Evolutionary conservation across 2,888 invertebrate species (phyloP).

Genomic region (Nomada fucata): DNA sequence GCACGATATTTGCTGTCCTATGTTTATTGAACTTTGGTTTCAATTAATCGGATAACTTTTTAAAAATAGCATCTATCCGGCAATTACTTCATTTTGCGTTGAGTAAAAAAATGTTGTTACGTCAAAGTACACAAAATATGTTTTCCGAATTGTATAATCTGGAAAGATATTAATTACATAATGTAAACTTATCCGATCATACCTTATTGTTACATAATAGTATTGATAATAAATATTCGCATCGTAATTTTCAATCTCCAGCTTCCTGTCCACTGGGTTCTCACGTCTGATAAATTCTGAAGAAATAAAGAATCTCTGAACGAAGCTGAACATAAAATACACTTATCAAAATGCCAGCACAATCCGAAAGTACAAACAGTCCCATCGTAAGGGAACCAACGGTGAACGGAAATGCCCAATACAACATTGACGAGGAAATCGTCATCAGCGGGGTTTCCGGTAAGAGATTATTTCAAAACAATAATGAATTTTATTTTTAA

Average conservation of each 20-base stretch:
- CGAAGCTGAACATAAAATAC: not conserved
- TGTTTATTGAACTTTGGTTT: not conserved
- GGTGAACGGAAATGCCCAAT: constrained; percentile 75
- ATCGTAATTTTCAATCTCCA: constrained; percentile 66
- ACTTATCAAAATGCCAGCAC: constrained; percentile 87
- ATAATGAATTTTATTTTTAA: not conserved
- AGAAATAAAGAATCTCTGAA: not conserved
- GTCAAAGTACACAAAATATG: too few species aligned
- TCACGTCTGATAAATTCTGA: constrained; percentile 68
- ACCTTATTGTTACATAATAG: not conserved
- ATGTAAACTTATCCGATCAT: not conserved
- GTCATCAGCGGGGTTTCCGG: constrained; percentile 93
- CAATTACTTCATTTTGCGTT: too few species aligned
- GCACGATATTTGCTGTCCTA: not conserved
- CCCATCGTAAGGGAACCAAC: constrained; percentile 78
- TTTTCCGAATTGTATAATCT: too few species aligned
- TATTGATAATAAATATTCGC: not conserved
- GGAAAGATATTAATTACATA: too few species aligned
- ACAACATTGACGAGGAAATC: constrained; percentile 87
- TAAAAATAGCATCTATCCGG: too few species aligned
- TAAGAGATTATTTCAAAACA: constrained; percentile 18
- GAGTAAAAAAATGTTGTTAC: too few species aligned
- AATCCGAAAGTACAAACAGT: constrained; percentile 86
- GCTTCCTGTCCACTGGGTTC: constrained; percentile 79
- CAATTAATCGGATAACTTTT: not conserved